A percentile compares a stretch with the other conserved stretches of the same genome.
Conservation (phyloP, 35 echinoderm and acorn worm genomes). For the Anneissia japonica region DNA sequence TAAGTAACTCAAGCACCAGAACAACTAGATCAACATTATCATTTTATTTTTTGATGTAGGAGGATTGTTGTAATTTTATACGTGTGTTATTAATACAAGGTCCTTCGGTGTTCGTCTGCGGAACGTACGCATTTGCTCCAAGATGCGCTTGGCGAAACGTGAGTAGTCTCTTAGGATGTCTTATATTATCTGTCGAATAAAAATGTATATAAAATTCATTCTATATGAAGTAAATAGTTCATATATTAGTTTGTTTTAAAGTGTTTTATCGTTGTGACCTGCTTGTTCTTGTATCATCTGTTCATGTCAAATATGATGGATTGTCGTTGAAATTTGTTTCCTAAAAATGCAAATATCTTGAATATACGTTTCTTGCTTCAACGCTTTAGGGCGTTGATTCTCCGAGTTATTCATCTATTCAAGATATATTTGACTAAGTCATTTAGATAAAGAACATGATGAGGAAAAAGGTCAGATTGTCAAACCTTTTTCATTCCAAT, state of each 20-base stretch:
- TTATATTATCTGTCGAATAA: neutral
- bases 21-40: no score
- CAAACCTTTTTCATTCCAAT: no score
- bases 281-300: no score
- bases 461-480: no score
- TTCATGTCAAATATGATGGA: neutral
- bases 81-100: neutral
- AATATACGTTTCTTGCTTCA: neutral
- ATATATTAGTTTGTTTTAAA: no score
- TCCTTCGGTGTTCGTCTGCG: neutral
- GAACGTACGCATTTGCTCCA: slow-evolving; percentile 18
- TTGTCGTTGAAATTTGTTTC: neutral
- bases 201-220: neutral
- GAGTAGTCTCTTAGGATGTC: neutral
- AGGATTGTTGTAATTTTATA: slow-evolving; percentile 13
- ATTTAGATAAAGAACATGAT: no score
- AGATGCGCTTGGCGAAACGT: slow-evolving; percentile 1
- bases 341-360: neutral
- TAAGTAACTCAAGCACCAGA: no score
- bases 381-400: neutral
- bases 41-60: neutral
- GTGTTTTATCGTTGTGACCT: no score
- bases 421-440: no score
- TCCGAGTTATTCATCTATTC: no score
- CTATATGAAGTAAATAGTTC: no score